A percentile compares a stretch with the other conserved stretches of the same genome.
Conservation (phyloP, 2,797 vertebrate genomes). For the Melopsittacus undulatus region DNA sequence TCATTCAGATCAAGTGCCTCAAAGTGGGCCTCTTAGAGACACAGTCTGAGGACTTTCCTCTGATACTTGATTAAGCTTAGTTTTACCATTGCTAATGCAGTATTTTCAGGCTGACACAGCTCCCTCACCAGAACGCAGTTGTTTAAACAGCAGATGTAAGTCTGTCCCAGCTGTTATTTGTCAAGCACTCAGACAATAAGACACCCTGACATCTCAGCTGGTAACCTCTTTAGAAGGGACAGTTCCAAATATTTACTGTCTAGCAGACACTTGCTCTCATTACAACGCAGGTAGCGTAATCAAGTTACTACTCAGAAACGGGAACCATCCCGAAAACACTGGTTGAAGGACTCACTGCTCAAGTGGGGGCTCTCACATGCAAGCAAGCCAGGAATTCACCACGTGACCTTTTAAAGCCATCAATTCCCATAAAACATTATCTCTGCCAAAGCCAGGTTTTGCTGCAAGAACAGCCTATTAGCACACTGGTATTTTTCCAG, state of each 20-base stretch:
- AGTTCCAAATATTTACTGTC: slow-evolving; percentile 70
- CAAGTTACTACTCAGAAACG: slow-evolving; percentile 35
- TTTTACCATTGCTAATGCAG: neutral
- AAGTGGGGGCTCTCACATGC: neutral
- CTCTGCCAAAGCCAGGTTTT: neutral
- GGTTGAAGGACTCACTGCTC: neutral
- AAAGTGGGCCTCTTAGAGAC: neutral
- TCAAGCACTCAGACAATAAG: slow-evolving; percentile 43
- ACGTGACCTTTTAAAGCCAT: neutral
- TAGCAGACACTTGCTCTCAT: slow-evolving; percentile 58
- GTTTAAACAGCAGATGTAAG: slow-evolving; percentile 67
- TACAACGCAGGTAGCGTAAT: slow-evolving; percentile 46
- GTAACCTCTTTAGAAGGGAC: slow-evolving; percentile 48
- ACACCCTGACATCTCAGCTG: slow-evolving; percentile 59
- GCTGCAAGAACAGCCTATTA: neutral
- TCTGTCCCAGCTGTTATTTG: slow-evolving; percentile 65
- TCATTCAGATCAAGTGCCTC: neutral
- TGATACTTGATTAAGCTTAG: neutral
- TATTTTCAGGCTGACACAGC: slow-evolving; percentile 30
- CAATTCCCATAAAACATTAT: neutral
- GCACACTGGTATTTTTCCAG: neutral
- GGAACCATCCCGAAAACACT: neutral
- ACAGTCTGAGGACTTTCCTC: neutral
- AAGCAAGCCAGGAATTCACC: neutral
- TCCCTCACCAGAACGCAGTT: slow-evolving; percentile 39